Evolutionary conservation across 2,797 vertebrate genomes (phyloP).

Genomic region (Luscinia megarhynchos): DNA sequence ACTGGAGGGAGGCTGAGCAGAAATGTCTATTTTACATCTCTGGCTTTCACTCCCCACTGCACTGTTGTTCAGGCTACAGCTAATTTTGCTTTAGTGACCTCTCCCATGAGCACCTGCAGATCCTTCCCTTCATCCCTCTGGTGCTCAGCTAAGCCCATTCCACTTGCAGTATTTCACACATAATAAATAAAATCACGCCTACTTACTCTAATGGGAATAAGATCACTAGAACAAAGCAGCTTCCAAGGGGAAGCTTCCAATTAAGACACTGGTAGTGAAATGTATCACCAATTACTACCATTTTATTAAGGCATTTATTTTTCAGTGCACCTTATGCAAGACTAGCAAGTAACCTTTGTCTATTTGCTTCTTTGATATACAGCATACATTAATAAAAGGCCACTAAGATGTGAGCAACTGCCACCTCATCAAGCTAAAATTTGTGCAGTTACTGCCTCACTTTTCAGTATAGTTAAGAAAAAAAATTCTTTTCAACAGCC

Average conservation of each 20-base stretch:
- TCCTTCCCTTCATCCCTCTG: background rate
- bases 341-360: background rate
- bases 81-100: background rate
- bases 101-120: background rate
- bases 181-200: background rate
- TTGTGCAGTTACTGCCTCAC: background rate
- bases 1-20: background rate
- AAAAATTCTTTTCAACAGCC: background rate
- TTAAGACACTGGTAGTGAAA: background rate
- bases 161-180: background rate
- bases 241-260: slow-evolving; percentile 4
- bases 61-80: background rate
- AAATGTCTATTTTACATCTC: background rate
- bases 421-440: background rate
- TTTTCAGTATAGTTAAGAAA: background rate
- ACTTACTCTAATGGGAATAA: background rate
- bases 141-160: background rate
- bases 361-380: background rate
- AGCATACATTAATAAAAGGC: background rate
- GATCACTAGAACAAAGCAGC: background rate
- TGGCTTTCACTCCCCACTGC: background rate
- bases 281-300: background rate
- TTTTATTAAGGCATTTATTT: slow-evolving; percentile 25
- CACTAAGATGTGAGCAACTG: background rate
- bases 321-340: background rate